Conservation (phyloP, 2,113 vertebrate genomes). For the Tyrannus savana region DNA sequence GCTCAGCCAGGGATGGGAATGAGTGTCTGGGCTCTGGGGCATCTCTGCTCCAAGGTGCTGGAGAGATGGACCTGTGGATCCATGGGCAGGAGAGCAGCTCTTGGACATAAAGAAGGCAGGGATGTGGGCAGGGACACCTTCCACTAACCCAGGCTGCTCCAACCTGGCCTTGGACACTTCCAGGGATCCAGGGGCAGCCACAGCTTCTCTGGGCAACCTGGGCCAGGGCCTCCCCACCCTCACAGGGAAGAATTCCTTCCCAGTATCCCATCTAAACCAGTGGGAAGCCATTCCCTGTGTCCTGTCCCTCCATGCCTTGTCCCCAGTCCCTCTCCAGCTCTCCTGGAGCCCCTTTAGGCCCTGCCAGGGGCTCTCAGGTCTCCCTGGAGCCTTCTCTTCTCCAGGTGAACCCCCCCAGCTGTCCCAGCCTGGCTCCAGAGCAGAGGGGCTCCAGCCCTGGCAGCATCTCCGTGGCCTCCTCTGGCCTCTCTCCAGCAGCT, state of each 20-base stretch:
- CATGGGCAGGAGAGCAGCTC: background rate
- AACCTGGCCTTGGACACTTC: background rate
- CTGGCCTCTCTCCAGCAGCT: rapidly evolving
- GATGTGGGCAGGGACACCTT: background rate
- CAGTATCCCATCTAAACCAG: background rate
- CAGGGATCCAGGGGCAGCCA: background rate
- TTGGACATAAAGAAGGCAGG: background rate
- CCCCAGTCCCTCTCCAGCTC: background rate
- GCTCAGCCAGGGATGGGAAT: background rate
- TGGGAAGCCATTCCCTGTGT: background rate
- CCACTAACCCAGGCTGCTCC: background rate
- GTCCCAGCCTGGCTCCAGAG: background rate
- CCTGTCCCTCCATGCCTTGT: background rate
- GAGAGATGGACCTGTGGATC: background rate
- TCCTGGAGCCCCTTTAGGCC: background rate
- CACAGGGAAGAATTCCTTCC: background rate
- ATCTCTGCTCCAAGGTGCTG: background rate
- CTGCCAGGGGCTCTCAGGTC: background rate
- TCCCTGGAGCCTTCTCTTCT: background rate
- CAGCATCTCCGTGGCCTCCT: rapidly evolving
- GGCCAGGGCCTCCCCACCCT: background rate
- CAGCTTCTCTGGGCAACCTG: background rate
- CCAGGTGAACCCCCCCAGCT: background rate
- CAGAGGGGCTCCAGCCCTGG: background rate
- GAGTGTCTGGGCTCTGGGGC: background rate